A percentile compares a stretch with the other conserved stretches of the same genome.
Conservation (phyloP, 2,888 invertebrate species). For the Orthonevra nobilis region DNA sequence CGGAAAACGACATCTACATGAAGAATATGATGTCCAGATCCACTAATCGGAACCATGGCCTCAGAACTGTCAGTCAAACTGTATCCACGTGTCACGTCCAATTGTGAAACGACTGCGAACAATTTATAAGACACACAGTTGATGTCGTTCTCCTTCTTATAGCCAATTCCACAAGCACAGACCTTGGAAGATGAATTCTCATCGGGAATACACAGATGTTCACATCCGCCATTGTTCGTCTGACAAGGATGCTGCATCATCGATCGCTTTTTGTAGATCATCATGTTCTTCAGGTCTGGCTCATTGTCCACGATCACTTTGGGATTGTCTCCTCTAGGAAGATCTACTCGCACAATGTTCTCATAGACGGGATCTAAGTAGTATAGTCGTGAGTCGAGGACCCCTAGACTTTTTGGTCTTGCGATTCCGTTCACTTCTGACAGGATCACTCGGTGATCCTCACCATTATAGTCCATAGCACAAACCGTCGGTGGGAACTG, state of each 20-base stretch:
- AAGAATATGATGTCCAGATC: constrained; percentile 92
- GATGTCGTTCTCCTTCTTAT: constrained; percentile 88
- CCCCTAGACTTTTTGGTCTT: constrained; percentile 89
- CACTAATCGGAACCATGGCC: constrained; percentile 96
- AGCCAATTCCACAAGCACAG: constrained; percentile 96
- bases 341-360: constrained; percentile 91
- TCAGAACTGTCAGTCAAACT: constrained; percentile 91
- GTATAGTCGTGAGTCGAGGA: constrained; percentile 90
- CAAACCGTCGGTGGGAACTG: constrained; percentile 87
- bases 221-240: constrained; percentile 93
- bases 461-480: constrained; percentile 87
- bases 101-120: constrained; percentile 95
- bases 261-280: constrained; percentile 92
- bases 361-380: constrained; percentile 94
- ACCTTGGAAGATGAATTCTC: constrained; percentile 87
- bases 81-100: constrained; percentile 93
- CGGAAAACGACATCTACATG: constrained; percentile 94
- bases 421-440: constrained; percentile 87
- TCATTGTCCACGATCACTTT: constrained; percentile 91
- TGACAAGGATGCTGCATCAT: constrained; percentile 92
- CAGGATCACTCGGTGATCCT: constrained; percentile 85
- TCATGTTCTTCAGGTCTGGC: constrained; percentile 91
- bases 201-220: constrained; percentile 95
- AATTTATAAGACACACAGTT: constrained; percentile 91
- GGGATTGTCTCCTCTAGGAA: constrained; percentile 89